Evolutionary conservation across 1,140 invertebrate species (phyloP).

Genomic region (Plectrocnemia conspersa): DNA sequence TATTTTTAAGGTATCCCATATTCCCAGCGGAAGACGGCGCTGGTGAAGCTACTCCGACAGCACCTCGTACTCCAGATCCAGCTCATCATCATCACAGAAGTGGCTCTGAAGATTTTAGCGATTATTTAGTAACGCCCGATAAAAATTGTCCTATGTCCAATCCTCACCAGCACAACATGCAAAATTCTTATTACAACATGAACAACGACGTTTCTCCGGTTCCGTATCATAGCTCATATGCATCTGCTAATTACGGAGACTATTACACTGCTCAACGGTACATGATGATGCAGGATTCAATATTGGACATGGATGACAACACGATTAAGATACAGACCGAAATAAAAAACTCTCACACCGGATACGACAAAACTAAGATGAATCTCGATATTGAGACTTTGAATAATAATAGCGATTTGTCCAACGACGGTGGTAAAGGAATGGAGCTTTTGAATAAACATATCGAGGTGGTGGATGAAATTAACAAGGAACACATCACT

Average conservation of each 20-base stretch:
- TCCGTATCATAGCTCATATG: constrained; percentile 33
- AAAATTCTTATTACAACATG: constrained; percentile 29
- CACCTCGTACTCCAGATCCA: constrained; percentile 56
- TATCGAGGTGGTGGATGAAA: constrained; percentile 18
- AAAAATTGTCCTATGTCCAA: constrained; percentile 6
- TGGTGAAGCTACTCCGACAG: constrained; percentile 56
- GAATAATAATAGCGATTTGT: constrained; percentile 12
- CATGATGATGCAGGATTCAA: constrained; percentile 37
- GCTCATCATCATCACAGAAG: constrained; percentile 22
- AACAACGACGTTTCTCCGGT: constrained; percentile 22
- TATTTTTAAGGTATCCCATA: constrained; percentile 44
- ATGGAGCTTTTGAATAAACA: constrained; percentile 20
- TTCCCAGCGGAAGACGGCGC: constrained; percentile 42
- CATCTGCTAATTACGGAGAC: constrained; percentile 10
- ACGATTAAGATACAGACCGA: constrained; percentile 46
- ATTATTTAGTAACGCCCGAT: constrained; percentile 22
- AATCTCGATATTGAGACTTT: constrained; percentile 15
- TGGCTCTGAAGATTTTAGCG: constrained; percentile 28
- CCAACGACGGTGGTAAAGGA: no score
- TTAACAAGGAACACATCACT: background rate
- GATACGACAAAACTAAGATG: constrained; percentile 8
- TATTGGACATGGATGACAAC: constrained; percentile 50
- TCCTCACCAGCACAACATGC: constrained; percentile 25
- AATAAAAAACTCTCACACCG: constrained; percentile 18
- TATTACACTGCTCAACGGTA: constrained; percentile 45